Base-by-base conservation (phyloP, 2,888 invertebrate species). In the Bombylius discolor region DNA sequence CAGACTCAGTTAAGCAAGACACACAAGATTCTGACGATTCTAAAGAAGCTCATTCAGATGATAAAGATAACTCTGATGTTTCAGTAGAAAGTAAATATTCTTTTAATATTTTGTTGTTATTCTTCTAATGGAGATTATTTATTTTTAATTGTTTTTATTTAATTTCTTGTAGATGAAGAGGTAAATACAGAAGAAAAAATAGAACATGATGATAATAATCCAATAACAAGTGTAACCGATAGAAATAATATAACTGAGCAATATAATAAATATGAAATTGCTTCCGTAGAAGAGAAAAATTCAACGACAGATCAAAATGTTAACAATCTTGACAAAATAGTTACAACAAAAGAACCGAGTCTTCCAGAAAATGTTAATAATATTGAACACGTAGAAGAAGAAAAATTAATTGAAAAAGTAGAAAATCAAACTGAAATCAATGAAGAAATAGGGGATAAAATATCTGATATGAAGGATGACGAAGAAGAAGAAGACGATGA, bases 401-500 rank as follows among this genome's bases (percentile, higher is more conserved):
- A 36, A 1, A 36, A 8, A 36, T 42, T 11, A 1, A 42, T 5
- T 11, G 12, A 42, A 23, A 23, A 23, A 23, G 2, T 23, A 23
- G 23, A 23, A 23, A 23, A 23, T 23, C 23, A 23, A 23, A 23
- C 3, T 23, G 3, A 3, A 23, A 23, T 23, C 12, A 11, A 42
- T 11, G 5, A 5, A 5, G 39, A 42, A 11, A 42, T 4, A 11
- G 39, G 5, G 11, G 11, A 42, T 11, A 42, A 42, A 11, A 6
- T 11, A 5, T 11, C 4, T 42, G 39, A 42, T 11, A 42, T 6
- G 12, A 11, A 60, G 13, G 61, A 63, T 42, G 60, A 63, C 23
- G 64, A 63, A 5, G 62, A 65, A 55, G 23, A 23, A 23, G 23
- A 23, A 23, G 23, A 23, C 23, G 23, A 23, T 23, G 23, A 23